Percentiles rank a stretch among this genome's conserved stretches.
phyloP scores from a whole-genome alignment of 92 coral and sea anemone genomes.

The Heliopora coerulea region DNA sequence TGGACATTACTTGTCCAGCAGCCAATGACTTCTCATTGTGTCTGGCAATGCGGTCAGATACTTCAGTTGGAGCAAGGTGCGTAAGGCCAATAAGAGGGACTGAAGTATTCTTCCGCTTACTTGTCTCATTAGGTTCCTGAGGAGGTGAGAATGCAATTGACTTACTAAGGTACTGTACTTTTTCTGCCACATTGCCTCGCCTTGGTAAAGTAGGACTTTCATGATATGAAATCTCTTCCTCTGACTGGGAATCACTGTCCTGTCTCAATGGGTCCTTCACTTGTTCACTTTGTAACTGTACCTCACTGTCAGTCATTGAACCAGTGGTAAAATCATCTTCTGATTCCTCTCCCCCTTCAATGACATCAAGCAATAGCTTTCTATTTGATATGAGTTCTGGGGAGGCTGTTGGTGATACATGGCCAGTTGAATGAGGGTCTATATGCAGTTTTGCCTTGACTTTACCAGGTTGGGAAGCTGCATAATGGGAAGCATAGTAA shows the following conservation, averaged over 20 bases:
- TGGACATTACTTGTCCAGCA: constrained; percentile 81
- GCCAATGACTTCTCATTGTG: constrained; percentile 92
- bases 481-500: constrained; percentile 59
- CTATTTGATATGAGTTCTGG: constrained; percentile 44
- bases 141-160: constrained; percentile 62
- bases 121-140: constrained; percentile 52
- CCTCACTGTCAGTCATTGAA: too few relatives aligned
- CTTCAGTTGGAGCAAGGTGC: constrained; percentile 69
- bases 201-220: constrained; percentile 56
- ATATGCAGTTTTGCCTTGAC: constrained; percentile 49
- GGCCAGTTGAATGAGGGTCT: constrained; percentile 34
- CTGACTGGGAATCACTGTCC: constrained; percentile 37
- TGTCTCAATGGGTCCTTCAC: neutral
- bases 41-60: constrained; percentile 80
- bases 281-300: neutral
- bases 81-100: constrained; percentile 92
- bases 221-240: constrained; percentile 31
- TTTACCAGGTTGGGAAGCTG: constrained; percentile 56
- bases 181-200: constrained; percentile 84
- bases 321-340: constrained; percentile 7
- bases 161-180: constrained; percentile 77
- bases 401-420: constrained; percentile 25
- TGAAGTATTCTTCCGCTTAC: constrained; percentile 66
- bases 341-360: constrained; percentile 31
- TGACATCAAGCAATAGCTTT: constrained; percentile 37